Conservation (phyloP, 2,888 invertebrate genomes). For the Dicroscelio sp. region DNA sequence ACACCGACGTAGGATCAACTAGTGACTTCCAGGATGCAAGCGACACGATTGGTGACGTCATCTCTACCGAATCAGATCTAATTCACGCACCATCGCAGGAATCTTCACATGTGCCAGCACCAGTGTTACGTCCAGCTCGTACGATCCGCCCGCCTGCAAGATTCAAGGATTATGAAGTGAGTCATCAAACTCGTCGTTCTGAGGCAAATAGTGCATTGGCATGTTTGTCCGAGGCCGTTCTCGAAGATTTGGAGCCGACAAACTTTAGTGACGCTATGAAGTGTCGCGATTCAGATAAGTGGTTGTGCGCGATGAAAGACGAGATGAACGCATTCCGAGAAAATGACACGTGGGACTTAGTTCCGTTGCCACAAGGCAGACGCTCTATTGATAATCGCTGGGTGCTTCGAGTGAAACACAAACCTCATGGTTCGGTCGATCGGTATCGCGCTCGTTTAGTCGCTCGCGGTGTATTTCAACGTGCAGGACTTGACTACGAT, state of each 20-base stretch:
- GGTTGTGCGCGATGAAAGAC: constrained; percentile 59
- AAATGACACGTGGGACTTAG: constrained; percentile 71
- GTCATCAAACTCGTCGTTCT: constrained; percentile 29
- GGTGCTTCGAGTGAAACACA: constrained; percentile 79
- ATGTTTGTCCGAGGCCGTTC: constrained; percentile 55
- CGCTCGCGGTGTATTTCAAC: constrained; percentile 64
- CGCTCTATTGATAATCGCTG: constrained; percentile 76
- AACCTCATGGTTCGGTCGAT: constrained; percentile 75
- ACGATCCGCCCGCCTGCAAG: no score
- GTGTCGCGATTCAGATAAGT: constrained; percentile 45
- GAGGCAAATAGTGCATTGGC: constrained; percentile 56
- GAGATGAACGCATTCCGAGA: constrained; percentile 56
- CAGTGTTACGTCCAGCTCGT: no score
- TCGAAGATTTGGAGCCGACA: constrained; percentile 50
- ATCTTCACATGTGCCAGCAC: no score
- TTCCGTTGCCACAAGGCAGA: constrained; percentile 63
- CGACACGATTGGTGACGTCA: no score
- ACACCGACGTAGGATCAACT: no score
- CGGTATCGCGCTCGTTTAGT: constrained; percentile 72
- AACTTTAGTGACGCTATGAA: constrained; percentile 64
- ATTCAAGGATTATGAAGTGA: no score
- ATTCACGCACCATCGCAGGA: no score
- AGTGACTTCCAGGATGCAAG: no score
- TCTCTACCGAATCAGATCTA: no score
- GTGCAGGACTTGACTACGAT: constrained; percentile 75